Evolutionary conservation across 64 coral and sea anemone species (phyloP).

Genomic region (Stylophora pistillata): DNA sequence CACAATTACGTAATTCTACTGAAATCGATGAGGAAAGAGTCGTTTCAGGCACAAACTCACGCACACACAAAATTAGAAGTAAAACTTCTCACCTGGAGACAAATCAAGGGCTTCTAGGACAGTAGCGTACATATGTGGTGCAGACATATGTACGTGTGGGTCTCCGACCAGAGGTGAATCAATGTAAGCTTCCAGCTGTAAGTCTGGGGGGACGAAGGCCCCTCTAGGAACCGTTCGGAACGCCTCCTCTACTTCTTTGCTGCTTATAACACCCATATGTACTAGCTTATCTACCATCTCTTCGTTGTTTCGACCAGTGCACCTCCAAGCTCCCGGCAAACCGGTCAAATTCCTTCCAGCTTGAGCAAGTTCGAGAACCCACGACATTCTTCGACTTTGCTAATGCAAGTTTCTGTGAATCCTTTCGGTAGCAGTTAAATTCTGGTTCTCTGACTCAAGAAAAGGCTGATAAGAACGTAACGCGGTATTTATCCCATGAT

Average conservation of each 20-base stretch:
- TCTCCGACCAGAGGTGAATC: slow-evolving; percentile 87
- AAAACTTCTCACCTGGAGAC: slow-evolving; percentile 73
- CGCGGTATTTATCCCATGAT: too few relatives aligned
- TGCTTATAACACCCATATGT: slow-evolving; percentile 77
- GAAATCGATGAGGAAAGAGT: too few relatives aligned
- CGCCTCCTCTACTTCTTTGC: slow-evolving; percentile 89
- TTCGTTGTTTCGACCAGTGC: slow-evolving; percentile 87
- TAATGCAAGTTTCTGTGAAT: neutral
- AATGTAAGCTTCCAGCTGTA: slow-evolving; percentile 84
- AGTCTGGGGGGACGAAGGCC: slow-evolving; percentile 84
- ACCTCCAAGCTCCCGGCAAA: slow-evolving; percentile 83
- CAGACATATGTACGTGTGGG: slow-evolving; percentile 91
- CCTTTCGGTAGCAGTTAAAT: neutral
- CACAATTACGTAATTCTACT: too few relatives aligned
- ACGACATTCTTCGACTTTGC: slow-evolving; percentile 13
- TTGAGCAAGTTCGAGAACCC: neutral
- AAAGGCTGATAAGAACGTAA: neutral
- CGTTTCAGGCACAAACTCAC: neutral
- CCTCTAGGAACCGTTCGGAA: slow-evolving; percentile 87
- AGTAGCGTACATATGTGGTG: slow-evolving; percentile 98
- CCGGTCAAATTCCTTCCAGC: neutral
- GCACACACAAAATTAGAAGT: neutral
- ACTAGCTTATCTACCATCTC: slow-evolving; percentile 98
- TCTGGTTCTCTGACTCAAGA: neutral
- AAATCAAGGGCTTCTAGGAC: slow-evolving; percentile 92